Conservation (phyloP, 2,797 vertebrate species). For the Ptychobarbus kaznakovi region DNA sequence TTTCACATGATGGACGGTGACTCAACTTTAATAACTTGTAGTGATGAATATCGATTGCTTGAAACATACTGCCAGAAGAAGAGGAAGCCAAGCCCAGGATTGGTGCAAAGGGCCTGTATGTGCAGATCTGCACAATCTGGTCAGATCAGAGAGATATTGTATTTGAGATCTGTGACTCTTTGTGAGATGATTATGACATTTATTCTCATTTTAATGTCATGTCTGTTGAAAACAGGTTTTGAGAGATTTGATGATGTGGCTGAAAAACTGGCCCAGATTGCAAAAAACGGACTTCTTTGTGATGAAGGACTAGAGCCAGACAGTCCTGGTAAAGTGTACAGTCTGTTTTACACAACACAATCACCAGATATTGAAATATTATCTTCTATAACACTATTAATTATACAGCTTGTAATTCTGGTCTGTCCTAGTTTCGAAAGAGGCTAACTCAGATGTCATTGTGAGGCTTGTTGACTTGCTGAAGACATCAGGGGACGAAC, state of each 20-base stretch:
- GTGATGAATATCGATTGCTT: conserved; percentile 58
- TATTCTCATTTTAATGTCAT: background rate
- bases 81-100: background rate
- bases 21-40: background rate
- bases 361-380: background rate
- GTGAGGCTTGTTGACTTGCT: conserved; percentile 61
- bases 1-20: conserved; percentile 41
- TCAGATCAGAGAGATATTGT: background rate
- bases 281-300: background rate
- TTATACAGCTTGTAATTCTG: background rate
- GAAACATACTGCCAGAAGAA: conserved; percentile 52
- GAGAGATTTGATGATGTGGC: conserved; percentile 27
- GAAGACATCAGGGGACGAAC: conserved; percentile 60
- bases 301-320: background rate
- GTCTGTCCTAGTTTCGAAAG: background rate
- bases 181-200: background rate
- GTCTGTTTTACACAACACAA: background rate
- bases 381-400: background rate
- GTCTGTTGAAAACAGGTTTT: background rate
- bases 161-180: background rate
- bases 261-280: conserved; percentile 56
- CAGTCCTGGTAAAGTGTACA: background rate
- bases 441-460: conserved; percentile 14
- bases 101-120: background rate
- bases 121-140: fast-evolving